phyloP scores from a whole-genome alignment of 2,888 invertebrate species.

The Drosophila fungiperda region DNA sequence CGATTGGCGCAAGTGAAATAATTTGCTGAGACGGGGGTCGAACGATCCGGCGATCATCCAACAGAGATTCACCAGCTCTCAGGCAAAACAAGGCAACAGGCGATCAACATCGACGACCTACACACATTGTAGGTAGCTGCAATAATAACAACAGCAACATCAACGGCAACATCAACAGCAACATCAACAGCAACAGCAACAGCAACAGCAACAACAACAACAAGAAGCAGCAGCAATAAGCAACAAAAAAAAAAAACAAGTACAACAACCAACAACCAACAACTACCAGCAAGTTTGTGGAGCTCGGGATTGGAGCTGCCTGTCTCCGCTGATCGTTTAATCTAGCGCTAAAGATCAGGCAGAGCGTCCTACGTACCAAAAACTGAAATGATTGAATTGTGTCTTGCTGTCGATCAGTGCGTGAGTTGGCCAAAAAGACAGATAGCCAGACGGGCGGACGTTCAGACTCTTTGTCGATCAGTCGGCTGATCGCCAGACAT shows the following conservation, averaged over 20 bases:
- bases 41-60: conserved; percentile 18
- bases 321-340: conserved; percentile 81
- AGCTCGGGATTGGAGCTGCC: conserved; percentile 45
- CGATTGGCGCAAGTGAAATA: conserved; percentile 73
- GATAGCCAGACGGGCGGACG: conserved; percentile 3
- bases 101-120: conserved; percentile 55
- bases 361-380: conserved; percentile 63
- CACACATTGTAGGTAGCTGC: conserved; percentile 54
- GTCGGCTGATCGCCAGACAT: conserved; percentile 63
- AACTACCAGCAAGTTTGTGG: conserved; percentile 27
- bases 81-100: not conserved
- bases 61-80: conserved; percentile 39
- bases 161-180: not conserved
- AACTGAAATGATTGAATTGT: conserved; percentile 82
- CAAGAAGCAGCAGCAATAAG: not conserved
- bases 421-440: conserved; percentile 58
- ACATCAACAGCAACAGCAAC: not conserved
- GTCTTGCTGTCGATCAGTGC: conserved; percentile 79
- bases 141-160: not conserved
- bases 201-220: not conserved
- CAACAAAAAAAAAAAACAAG: conserved; percentile 49
- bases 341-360: conserved; percentile 81
- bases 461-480: conserved; percentile 21
- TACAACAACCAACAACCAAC: conserved; percentile 60
- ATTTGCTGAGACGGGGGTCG: conserved; percentile 65